phyloP scores from a whole-genome alignment of 2,797 vertebrate genomes.

The Falco peregrinus region DNA sequence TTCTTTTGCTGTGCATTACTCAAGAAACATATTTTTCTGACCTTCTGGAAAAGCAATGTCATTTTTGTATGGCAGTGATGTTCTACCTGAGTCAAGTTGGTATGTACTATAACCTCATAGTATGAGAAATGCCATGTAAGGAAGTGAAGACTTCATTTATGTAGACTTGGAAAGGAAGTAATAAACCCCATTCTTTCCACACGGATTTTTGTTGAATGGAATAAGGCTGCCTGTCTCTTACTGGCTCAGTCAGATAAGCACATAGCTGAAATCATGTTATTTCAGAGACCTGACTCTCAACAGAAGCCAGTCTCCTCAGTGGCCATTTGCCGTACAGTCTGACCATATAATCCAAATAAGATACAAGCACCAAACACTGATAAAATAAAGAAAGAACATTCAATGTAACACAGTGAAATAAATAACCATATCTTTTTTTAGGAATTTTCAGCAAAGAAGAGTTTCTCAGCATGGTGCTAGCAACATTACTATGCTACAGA shows the following conservation, averaged over 20 bases:
- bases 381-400: background rate
- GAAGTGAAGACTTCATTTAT: conserved; percentile 22
- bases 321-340: background rate
- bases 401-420: background rate
- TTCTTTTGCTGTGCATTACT: conserved; percentile 1
- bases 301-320: background rate
- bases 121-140: conserved; percentile 29
- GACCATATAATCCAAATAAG: background rate
- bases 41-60: background rate
- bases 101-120: background rate
- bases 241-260: background rate
- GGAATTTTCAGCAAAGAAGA: background rate
- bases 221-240: background rate
- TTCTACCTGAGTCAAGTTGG: conserved; percentile 20
- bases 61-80: conserved; percentile 3
- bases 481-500: background rate
- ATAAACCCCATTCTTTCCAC: conserved; percentile 15
- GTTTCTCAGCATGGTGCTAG: background rate
- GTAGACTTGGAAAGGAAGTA: conserved; percentile 25
- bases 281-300: background rate
- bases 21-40: background rate
- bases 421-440: background rate
- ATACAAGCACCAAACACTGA: background rate
- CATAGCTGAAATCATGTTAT: background rate
- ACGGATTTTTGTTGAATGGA: background rate